Evolutionary conservation across 2,797 vertebrate genomes (phyloP).

Genomic region (Schizothorax lantsangensis): DNA sequence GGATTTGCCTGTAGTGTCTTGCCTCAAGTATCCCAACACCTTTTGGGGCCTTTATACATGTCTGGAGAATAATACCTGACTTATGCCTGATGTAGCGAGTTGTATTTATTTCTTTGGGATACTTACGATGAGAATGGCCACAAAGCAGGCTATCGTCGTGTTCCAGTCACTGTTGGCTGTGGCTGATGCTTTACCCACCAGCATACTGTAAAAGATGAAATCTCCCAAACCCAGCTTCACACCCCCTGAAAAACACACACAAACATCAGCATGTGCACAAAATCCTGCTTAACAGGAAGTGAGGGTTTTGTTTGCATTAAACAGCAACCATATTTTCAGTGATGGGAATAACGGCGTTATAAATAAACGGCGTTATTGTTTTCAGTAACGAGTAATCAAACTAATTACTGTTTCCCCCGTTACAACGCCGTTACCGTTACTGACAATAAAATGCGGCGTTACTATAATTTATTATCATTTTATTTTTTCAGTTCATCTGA

Average conservation of each 20-base stretch:
- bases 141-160: slow-evolving; percentile 96
- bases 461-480: too few relatives aligned
- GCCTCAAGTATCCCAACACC: neutral
- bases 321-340: neutral
- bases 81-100: neutral
- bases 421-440: too few relatives aligned
- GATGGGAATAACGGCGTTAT: too few relatives aligned
- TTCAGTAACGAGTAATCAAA: too few relatives aligned
- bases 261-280: slow-evolving; percentile 32
- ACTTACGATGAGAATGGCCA: slow-evolving; percentile 99
- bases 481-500: too few relatives aligned
- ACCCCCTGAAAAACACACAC: slow-evolving; percentile 82
- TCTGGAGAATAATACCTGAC: neutral
- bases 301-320: too few relatives aligned
- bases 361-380: too few relatives aligned
- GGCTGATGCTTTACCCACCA: slow-evolving; percentile 97
- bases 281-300: neutral
- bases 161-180: slow-evolving; percentile 98
- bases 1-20: neutral
- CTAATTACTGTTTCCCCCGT: too few relatives aligned
- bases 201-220: slow-evolving; percentile 99
- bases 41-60: neutral
- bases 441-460: too few relatives aligned
- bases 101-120: neutral
- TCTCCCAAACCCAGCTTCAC: slow-evolving; percentile 97